Percentiles rank a stretch among this genome's conserved stretches.
Evolutionary conservation across 30 jellyfish, hydroid and myxozoan species (phyloP).

Genomic region (Catostylus mosaicus): DNA sequence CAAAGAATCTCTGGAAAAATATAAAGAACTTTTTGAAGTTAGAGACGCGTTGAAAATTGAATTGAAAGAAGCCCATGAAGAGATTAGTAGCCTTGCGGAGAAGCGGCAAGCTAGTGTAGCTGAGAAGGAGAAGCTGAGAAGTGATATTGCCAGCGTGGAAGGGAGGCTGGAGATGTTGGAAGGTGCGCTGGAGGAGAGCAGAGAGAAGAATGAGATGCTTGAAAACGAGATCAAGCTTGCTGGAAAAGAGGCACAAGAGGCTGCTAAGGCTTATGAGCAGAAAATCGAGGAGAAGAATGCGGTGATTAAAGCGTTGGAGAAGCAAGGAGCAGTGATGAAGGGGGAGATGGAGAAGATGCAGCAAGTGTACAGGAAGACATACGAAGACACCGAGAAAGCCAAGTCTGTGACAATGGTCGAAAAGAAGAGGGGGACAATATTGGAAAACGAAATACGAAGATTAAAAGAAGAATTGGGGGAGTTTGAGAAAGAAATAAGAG

Average conservation of each 20-base stretch:
- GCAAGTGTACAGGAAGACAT: conserved; percentile 19
- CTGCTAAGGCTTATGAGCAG: conserved; percentile 19
- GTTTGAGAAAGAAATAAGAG: conserved; percentile 11
- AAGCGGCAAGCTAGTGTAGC: conserved; percentile 11
- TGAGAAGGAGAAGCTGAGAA: conserved; percentile 50
- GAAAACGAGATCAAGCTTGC: conserved; percentile 28
- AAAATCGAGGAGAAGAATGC: conserved; percentile 17
- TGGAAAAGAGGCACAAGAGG: conserved; percentile 42
- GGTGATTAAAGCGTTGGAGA: conserved; percentile 4
- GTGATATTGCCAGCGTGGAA: conserved; percentile 42
- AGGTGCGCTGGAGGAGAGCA: conserved; percentile 45
- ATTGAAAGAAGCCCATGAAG: conserved; percentile 27
- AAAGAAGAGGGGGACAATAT: conserved; percentile 16
- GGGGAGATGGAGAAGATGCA: conserved; percentile 45
- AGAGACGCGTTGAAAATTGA: conserved; percentile 21
- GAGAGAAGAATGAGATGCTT: conserved; percentile 23
- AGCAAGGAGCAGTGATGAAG: conserved; percentile 26
- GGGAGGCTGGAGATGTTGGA: conserved; percentile 44
- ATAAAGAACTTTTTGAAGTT: not conserved
- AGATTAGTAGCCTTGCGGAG: not conserved
- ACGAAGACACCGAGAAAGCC: conserved; percentile 29
- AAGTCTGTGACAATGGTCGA: conserved; percentile 18
- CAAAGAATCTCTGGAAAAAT: conserved; percentile 19
- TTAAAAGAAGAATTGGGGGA: conserved; percentile 55
- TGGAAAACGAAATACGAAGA: conserved; percentile 38